phyloP scores from a whole-genome alignment of 1,140 invertebrate genomes.

The Pachyrhynchus sulphureomaculatus region DNA sequence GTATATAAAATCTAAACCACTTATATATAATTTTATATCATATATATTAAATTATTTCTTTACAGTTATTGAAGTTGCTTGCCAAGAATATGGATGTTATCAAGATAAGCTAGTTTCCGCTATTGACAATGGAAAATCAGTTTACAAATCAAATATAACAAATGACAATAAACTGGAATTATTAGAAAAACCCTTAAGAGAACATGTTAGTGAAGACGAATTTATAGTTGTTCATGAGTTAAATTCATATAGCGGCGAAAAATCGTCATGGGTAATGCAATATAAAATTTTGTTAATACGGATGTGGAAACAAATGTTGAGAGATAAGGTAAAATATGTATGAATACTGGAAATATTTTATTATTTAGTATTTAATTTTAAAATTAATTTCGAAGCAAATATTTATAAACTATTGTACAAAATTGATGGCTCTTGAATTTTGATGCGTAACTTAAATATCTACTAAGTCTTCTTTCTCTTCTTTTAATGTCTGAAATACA shows the following conservation, averaged over 20 bases:
- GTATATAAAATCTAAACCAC: too few species aligned
- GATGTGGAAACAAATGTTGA: slow-evolving; percentile 70
- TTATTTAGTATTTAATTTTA: slow-evolving; percentile 8
- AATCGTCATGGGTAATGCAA: slow-evolving; percentile 52
- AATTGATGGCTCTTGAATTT: too few species aligned
- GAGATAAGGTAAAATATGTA: slow-evolving; percentile 63
- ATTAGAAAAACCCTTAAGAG: not conserved
- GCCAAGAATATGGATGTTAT: slow-evolving; percentile 70
- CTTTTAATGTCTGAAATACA: too few species aligned
- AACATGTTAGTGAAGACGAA: not conserved
- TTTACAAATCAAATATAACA: not conserved
- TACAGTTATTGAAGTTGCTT: slow-evolving; percentile 75
- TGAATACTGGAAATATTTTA: slow-evolving; percentile 18
- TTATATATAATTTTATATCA: too few species aligned
- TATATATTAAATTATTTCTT: slow-evolving; percentile 38
- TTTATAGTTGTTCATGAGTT: slow-evolving; percentile 15
- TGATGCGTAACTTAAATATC: too few species aligned
- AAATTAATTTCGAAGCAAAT: not conserved
- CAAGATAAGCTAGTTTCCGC: slow-evolving; percentile 55
- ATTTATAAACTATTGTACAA: too few species aligned
- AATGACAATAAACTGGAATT: slow-evolving; percentile 3
- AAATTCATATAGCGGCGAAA: slow-evolving; percentile 15
- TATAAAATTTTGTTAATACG: slow-evolving; percentile 64
- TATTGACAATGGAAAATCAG: slow-evolving; percentile 60
- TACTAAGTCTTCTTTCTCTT: too few species aligned